Base-by-base conservation (phyloP, 2,888 invertebrate genomes). In the Netelia virgata region DNA sequence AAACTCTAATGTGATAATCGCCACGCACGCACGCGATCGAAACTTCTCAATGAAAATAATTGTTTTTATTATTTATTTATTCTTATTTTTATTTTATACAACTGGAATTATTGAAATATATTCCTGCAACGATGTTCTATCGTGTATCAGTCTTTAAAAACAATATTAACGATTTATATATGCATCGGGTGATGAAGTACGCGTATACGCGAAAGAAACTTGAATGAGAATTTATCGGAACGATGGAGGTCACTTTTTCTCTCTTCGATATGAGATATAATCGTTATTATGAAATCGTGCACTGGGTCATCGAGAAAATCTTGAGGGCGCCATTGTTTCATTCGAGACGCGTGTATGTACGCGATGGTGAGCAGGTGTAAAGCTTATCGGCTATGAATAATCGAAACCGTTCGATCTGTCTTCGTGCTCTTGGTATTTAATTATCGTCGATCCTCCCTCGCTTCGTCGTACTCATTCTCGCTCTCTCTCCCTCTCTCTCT, bases 381-480 rank as follows among this genome's bases (percentile, higher is more conserved):
- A 68, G 53, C 61, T 77, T 73, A 72, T 77, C 82, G 41, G 73
- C 28, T 55, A 59, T 68, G n/a, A 61, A 73, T 77, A 53, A 77
- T 82, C 73, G 53, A 61, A 61, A 20, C 16, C 28, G 72, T 72
- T 76, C 63, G 70, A 64, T 70, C 50, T 64, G 16, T 47, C 59
- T 50, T 23, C 28, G 50, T 73, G 16, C 18, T 50, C 50, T 73
- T 53, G 43, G 53, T 28, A 63, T 78, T 23, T 77, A 83, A 83
- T 78, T 74, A 74, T 77, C 47, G 55, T n/a, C 73, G 63, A 73
- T 55, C 18, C 18, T 16, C 43, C 43, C 59, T 16, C 50, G 11
- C 36, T 57, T 6, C 36, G 18, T 18, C 11, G 9, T 36, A 5
- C 11, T 50, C 57, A 10, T 5, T 53, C 20, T 20, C n/a, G n/a